Base-by-base conservation (phyloP, 2,797 vertebrate genomes). In the Enteromius unitaeniatus region DNA sequence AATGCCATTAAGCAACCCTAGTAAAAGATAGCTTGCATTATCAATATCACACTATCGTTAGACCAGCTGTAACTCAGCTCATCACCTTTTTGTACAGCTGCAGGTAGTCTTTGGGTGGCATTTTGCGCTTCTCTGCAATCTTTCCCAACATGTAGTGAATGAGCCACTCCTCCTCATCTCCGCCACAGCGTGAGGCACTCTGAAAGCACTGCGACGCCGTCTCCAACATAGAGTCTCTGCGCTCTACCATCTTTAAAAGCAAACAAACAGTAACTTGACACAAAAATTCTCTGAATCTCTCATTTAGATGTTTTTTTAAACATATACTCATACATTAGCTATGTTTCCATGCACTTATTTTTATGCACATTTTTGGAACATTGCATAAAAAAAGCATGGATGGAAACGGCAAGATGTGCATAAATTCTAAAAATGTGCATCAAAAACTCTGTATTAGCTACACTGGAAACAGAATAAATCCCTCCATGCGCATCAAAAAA, bases 71-170 rank as follows among this genome's bases (percentile, higher is more conserved):
- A 45, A 6, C 37, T 37, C 14, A 42, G 37, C 15, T 51, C 53
- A 49, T 78, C 80, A 96, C 95, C 95, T 97, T 97, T 87, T 97
- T 96, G 91, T 97, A 99, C 86, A 99, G 96, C 80, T 94, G 93
- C 88, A 99, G 92, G 91, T 97, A 99, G 31, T 97, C 93, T 2
- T 93, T 88, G 0, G 97, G 96, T 0, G 96, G 90, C 64, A 95
- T 93, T 74, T 94, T 96, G 90, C 96, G 97, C 90, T 99, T 99
- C 94, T 99, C 98, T 0, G 97, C 96, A 19, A 99, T 97, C 93
- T 99, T 99, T 49, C 97, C 98, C 88, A 99, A 93, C 98, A 99
- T 99, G 93, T 99, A 99, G 89, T 99, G 97, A 87, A 99, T 98
- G 26, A 99, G 96, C 98, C 98, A 99, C 91, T 99, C 98, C 89